Base-by-base conservation (phyloP, 92 coral and sea anemone genomes). In the Heteractis magnifica region DNA sequence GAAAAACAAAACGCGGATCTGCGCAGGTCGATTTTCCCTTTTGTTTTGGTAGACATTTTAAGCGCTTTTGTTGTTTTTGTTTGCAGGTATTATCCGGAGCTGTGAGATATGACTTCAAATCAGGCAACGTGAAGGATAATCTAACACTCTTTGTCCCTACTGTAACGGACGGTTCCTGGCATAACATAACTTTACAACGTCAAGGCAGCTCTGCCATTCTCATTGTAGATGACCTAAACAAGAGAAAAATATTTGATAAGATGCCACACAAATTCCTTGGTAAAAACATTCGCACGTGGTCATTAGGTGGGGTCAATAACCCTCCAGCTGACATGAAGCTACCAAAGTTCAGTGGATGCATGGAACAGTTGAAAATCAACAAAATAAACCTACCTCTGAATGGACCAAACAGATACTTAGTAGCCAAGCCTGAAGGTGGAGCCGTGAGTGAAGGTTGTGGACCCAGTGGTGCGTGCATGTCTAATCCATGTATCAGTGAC, bases 101-200 rank as follows among this genome's bases (percentile, higher is more conserved):
- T 19, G 93, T 97, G 44, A 78, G 75, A 78, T 94, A 94, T 88
- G 84, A 84, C 51, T 89, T 82, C 77, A 86, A 80, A 12, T 83
- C 94, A 65, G 91, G 88, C 64, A 79, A 84, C 78, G 83, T 71
- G 15, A 75, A 82, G 18, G 41, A 79, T 12, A 85, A 82, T 52
- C 77, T 92, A 51, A 74, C 82, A 10, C 78, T 89, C 81, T 19
- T 78, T 8, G 52, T 87, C 62, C 56, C 73, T 56, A 76, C 80
- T 53, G 92, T 92, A 85, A 85, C 89, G 8, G 92, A 94, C 74
- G 99, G 99, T 23, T 58, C 86, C 53, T 97, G 99, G 99, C 98
- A 92, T 79, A 97, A 94, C 85, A 87, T 94, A 79, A 85, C 95
- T 12, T 51, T 97, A 56, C 80, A 80, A 6, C 97, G 92, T 70